phyloP scores from a whole-genome alignment of 1,140 invertebrate species.

The Steinernema khuongi region DNA sequence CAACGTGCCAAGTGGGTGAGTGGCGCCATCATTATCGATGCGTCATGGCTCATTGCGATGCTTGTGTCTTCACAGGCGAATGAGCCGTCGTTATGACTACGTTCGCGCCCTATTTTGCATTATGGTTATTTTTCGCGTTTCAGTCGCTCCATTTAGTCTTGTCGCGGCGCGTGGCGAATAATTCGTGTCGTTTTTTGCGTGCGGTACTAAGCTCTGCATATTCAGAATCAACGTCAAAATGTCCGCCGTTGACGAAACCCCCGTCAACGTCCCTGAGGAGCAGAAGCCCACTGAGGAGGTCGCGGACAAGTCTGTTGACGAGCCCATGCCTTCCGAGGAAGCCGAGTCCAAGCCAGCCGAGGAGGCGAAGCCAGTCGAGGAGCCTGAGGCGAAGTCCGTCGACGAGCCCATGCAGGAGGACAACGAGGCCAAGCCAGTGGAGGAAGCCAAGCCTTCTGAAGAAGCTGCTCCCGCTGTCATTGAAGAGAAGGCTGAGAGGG shows the following conservation, averaged over 20 bases:
- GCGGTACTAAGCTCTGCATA: not conserved
- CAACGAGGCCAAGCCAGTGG: not conserved
- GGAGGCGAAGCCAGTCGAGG: not conserved
- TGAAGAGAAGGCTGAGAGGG: not conserved
- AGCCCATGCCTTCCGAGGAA: not conserved
- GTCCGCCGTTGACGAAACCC: not conserved
- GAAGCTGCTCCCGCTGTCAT: not conserved
- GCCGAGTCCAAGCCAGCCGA: not conserved
- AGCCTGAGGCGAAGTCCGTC: not conserved
- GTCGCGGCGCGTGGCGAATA: too few species aligned
- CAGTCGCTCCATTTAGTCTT: not conserved
- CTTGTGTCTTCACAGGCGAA: too few species aligned
- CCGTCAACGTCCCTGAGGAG: not conserved
- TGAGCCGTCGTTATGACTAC: conserved; percentile 48
- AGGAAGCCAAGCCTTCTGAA: not conserved
- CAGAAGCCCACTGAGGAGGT: not conserved
- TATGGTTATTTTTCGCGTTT: not conserved
- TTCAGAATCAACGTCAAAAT: not conserved
- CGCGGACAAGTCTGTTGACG: not conserved
- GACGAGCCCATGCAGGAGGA: not conserved
- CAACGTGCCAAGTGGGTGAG: too few species aligned
- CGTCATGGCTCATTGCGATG: too few species aligned
- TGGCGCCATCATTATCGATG: too few species aligned
- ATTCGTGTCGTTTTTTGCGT: not conserved
- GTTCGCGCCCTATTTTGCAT: not conserved